Conservation (phyloP, 2,888 invertebrate species). For the Pandemis cinnamomeana region DNA sequence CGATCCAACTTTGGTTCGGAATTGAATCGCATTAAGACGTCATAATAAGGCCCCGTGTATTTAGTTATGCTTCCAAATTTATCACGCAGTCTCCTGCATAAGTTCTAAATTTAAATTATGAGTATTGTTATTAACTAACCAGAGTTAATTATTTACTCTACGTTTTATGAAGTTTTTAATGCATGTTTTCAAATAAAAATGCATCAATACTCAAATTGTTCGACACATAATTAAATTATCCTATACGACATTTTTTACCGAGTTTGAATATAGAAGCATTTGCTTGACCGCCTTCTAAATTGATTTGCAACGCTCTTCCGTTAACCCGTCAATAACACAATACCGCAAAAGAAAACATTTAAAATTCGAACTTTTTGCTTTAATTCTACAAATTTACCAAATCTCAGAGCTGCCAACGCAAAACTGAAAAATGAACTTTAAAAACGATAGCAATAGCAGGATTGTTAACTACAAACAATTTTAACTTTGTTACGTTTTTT, state of each 20-base stretch:
- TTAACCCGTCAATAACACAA: constrained; percentile 26
- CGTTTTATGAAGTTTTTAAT: no score
- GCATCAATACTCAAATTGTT: no score
- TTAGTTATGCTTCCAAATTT: no score
- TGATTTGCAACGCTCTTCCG: constrained; percentile 34
- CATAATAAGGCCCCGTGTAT: no score
- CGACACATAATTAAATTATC: no score
- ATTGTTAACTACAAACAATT: background rate
- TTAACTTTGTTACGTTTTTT: constrained; percentile 3
- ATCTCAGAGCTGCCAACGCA: background rate
- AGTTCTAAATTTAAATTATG: no score
- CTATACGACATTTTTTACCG: background rate
- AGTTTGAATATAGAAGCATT: constrained; percentile 3
- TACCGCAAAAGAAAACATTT: constrained; percentile 37
- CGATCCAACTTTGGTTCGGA: no score
- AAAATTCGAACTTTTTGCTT: constrained; percentile 12
- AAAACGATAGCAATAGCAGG: background rate
- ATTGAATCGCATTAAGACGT: no score
- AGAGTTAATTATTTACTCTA: no score
- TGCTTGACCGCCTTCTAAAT: constrained; percentile 37
- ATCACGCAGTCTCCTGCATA: no score
- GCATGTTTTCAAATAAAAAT: no score
- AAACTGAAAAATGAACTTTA: background rate
- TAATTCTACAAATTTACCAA: constrained; percentile 6
- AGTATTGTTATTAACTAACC: no score